phyloP scores from a whole-genome alignment of 2,113 vertebrate genomes.

The Equus quagga region DNA sequence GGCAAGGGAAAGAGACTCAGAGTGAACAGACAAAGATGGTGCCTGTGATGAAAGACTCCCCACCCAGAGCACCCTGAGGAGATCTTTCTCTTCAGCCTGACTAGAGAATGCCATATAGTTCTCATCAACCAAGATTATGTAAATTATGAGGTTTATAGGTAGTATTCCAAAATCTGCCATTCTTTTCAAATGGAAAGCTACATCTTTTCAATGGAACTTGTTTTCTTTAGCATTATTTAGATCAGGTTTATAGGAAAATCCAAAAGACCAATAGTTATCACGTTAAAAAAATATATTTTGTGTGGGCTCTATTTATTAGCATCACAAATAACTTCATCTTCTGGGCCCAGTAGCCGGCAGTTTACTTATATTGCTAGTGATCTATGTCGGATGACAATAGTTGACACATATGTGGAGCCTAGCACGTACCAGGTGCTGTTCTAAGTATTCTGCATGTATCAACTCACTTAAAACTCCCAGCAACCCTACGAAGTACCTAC shows the following conservation, averaged over 20 bases:
- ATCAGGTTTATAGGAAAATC: neutral
- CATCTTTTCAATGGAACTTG: neutral
- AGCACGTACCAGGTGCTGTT: neutral
- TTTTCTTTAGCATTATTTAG: neutral
- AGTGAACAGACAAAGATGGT: neutral
- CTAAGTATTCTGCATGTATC: neutral
- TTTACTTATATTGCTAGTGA: neutral
- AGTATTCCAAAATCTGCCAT: neutral
- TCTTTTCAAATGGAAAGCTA: neutral
- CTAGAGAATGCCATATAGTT: neutral
- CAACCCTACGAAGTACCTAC: neutral
- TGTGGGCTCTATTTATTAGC: neutral
- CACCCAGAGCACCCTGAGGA: too few species aligned
- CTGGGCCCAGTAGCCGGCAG: neutral
- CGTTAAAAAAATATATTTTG: neutral
- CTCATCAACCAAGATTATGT: neutral
- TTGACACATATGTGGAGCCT: accelerated
- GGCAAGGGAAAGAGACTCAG: neutral
- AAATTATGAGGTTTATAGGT: neutral
- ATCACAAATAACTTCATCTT: slow-evolving; percentile 2
- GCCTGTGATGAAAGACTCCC: too few species aligned
- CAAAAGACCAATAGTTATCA: neutral
- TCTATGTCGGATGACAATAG: neutral
- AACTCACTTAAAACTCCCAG: neutral
- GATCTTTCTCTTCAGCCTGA: neutral